These are phyloP conservation scores for Auanema sp. DNA, from an alignment of 2,888 invertebrate genomes.

Conservation along the genomic window DNA sequence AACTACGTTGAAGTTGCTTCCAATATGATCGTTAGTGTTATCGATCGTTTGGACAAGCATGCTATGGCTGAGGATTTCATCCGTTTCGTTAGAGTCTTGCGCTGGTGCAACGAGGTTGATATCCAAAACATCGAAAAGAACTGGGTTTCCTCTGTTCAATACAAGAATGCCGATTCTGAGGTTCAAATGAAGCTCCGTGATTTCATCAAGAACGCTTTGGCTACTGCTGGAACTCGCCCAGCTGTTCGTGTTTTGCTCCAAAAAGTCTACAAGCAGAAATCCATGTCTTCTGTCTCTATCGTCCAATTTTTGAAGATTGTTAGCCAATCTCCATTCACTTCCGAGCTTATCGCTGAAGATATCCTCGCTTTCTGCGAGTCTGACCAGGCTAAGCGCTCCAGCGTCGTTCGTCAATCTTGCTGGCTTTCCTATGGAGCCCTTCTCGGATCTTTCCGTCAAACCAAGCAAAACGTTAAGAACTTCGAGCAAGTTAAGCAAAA, in stretches of 20 bases:
- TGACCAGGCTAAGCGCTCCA: conserved; percentile 22
- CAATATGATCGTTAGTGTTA: too few species aligned
- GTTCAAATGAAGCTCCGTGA: conserved; percentile 25
- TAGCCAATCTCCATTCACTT: conserved; percentile 42
- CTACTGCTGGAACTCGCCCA: conserved; percentile 42
- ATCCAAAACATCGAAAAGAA: too few species aligned
- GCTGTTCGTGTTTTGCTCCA: conserved; percentile 35
- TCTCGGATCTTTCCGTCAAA: conserved; percentile 31
- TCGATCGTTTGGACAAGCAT: too few species aligned
- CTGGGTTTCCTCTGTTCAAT: too few species aligned
- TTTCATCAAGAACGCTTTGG: conserved; percentile 41
- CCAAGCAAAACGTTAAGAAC: conserved; percentile 31
- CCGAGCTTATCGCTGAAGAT: conserved; percentile 34
- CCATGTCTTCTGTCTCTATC: conserved; percentile 26
- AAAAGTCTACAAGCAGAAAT: conserved; percentile 29
- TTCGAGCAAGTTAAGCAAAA: conserved; percentile 42
- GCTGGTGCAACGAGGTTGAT: too few species aligned
- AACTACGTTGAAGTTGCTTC: too few species aligned
- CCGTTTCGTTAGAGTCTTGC: too few species aligned
- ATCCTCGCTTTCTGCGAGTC: conserved; percentile 37
- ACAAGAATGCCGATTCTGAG: too few species aligned
- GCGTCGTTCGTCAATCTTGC: conserved; percentile 47
- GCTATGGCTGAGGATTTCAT: too few species aligned
- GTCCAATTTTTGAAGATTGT: conserved; percentile 41
- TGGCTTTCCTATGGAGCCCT: conserved; percentile 50